phyloP scores from a whole-genome alignment of 2,888 invertebrate genomes.

The Lasioglossum leucozonium region DNA sequence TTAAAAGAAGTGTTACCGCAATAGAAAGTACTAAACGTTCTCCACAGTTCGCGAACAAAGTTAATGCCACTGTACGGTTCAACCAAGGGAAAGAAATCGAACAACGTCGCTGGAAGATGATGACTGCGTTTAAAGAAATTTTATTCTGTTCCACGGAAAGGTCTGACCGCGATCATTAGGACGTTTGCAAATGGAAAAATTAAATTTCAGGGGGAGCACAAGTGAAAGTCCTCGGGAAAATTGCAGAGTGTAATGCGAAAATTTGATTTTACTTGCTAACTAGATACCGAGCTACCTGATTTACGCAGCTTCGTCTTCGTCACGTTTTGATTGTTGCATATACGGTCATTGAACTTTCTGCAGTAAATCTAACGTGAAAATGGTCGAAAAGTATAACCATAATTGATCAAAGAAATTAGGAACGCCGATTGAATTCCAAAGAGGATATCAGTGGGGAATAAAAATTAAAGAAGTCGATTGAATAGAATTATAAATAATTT shows the following conservation, averaged over 20 bases:
- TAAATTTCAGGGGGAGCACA: constrained; percentile 38
- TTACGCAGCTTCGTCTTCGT: constrained; percentile 9
- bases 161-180: constrained; percentile 23
- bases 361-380: neutral
- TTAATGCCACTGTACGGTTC: neutral
- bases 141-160: neutral
- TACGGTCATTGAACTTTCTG: neutral
- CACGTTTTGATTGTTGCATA: neutral
- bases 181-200: constrained; percentile 41
- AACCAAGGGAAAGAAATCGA: neutral
- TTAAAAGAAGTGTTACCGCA: neutral
- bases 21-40: constrained; percentile 7
- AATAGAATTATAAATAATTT: neutral
- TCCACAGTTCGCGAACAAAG: neutral
- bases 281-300: neutral
- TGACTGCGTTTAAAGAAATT: constrained; percentile 27
- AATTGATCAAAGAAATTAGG: neutral
- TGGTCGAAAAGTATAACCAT: neutral
- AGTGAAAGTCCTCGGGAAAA: constrained; percentile 53
- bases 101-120: constrained; percentile 15
- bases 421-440: neutral
- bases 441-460: neutral
- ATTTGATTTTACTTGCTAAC: constrained; percentile 17
- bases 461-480: neutral
- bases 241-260: constrained; percentile 25